These are phyloP conservation scores for Cryptocephalus primarius DNA, from an alignment of 2,888 invertebrate genomes.

Conservation along the genomic window DNA sequence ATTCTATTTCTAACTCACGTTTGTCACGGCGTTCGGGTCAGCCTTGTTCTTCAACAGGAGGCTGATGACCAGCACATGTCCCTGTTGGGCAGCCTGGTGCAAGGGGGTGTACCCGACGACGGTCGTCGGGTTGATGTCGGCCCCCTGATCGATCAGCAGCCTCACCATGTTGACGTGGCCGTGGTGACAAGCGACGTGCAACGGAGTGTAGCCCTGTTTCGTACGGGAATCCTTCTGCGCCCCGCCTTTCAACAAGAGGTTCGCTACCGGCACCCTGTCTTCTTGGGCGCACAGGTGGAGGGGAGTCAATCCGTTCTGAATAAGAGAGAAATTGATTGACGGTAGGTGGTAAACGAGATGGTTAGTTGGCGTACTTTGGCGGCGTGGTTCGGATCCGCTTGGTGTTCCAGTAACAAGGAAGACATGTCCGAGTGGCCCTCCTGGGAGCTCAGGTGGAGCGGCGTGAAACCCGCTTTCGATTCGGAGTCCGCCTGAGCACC, in stretches of 20 bases:
- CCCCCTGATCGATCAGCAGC: constrained; percentile 78
- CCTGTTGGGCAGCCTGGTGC: constrained; percentile 96
- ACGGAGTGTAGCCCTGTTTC: constrained; percentile 85
- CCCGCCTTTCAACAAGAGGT: constrained; percentile 65
- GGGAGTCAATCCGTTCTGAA: constrained; percentile 78
- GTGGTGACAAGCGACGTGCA: constrained; percentile 95
- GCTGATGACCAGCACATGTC: constrained; percentile 85
- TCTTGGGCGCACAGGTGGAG: constrained; percentile 93
- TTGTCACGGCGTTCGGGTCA: constrained; percentile 88
- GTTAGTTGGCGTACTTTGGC: constrained; percentile 54
- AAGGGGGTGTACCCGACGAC: constrained; percentile 84
- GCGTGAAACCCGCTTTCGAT: constrained; percentile 91
- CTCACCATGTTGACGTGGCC: constrained; percentile 89
- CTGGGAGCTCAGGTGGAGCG: constrained; percentile 87
- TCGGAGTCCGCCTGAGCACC: constrained; percentile 87
- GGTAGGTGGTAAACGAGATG: neutral
- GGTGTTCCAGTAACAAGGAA: constrained; percentile 80
- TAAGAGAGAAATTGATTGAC: constrained; percentile 6
- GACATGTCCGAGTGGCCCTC: constrained; percentile 95
- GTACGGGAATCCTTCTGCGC: constrained; percentile 64
- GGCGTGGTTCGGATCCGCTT: constrained; percentile 72
- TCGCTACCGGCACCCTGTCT: constrained; percentile 79
- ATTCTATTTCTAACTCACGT: constrained; percentile 44
- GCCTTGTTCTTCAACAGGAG: constrained; percentile 86
- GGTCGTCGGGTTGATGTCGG: constrained; percentile 72